These are phyloP conservation scores for Scolopax rusticola DNA, from an alignment of 2,797 vertebrate species.

Conservation along the genomic window DNA sequence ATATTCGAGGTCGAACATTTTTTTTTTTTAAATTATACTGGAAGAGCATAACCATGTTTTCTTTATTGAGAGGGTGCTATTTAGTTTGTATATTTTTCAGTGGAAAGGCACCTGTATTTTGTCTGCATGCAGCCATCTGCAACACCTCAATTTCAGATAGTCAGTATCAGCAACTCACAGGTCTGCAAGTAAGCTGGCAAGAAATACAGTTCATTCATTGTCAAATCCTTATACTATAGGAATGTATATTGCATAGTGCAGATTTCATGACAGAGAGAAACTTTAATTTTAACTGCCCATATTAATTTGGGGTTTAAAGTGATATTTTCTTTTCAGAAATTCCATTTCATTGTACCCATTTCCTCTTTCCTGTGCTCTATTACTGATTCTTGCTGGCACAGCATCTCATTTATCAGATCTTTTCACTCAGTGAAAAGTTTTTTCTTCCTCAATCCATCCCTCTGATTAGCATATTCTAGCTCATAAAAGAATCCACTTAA, in stretches of 20 bases:
- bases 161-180: constrained; percentile 1
- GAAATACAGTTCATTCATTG: not conserved
- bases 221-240: not conserved
- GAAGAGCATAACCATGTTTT: not conserved
- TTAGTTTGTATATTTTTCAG: not conserved
- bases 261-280: not conserved
- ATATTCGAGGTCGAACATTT: not conserved
- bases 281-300: not conserved
- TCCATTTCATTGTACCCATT: not conserved
- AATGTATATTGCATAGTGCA: not conserved
- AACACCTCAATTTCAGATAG: constrained; percentile 2
- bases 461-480: not conserved
- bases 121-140: not conserved
- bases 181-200: not conserved
- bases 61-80: not conserved
- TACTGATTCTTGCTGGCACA: not conserved
- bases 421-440: not conserved
- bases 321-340: not conserved
- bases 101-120: not conserved
- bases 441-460: not conserved
- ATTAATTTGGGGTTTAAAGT: not conserved
- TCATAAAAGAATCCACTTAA: not conserved
- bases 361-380: not conserved
- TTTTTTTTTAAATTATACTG: not conserved
- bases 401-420: not conserved